These are phyloP conservation scores for Cloeon dipterum DNA, from an alignment of 2,888 invertebrate species.

Conservation along the genomic window DNA sequence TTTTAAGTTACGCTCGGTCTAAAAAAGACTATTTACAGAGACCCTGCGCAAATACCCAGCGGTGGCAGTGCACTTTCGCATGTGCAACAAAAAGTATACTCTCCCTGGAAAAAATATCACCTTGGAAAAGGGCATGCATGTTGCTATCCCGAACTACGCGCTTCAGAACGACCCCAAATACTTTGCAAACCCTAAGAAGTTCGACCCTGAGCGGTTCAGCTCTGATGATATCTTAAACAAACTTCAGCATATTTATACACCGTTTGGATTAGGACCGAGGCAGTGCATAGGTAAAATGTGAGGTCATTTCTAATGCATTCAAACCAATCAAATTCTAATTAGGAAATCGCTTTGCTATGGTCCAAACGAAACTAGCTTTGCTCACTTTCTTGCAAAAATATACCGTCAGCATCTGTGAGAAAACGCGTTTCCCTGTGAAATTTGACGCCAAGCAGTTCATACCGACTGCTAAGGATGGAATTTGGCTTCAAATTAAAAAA, in stretches of 20 bases:
- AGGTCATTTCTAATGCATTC: too few species aligned
- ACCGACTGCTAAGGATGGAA: not conserved
- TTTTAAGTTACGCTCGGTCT: not conserved
- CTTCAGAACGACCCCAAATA: not conserved
- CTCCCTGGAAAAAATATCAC: conserved; percentile 8
- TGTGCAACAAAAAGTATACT: conserved; percentile 15
- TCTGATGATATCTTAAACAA: not conserved
- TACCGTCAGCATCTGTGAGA: conserved; percentile 6
- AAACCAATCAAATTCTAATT: too few species aligned
- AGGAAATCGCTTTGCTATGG: conserved; percentile 28
- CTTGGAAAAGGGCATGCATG: conserved; percentile 1
- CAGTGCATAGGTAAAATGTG: conserved; percentile 31
- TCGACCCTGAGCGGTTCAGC: conserved; percentile 1
- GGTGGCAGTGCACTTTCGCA: conserved; percentile 15
- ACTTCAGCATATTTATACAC: conserved; percentile 23
- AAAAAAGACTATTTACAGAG: conserved; percentile 10
- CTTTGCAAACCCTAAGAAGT: not conserved
- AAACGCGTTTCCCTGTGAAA: conserved; percentile 8
- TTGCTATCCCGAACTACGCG: not conserved
- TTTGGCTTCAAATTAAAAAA: not conserved
- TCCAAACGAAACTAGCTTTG: conserved; percentile 28
- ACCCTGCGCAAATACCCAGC: conserved; percentile 18
- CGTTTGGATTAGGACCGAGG: conserved; percentile 30
- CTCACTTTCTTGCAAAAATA: conserved; percentile 20
- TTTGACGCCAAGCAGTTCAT: conserved; percentile 4